Percentiles rank a stretch among this genome's conserved stretches.
phyloP scores from a whole-genome alignment of 2,797 vertebrate genomes.

The Rhincodon typus region DNA sequence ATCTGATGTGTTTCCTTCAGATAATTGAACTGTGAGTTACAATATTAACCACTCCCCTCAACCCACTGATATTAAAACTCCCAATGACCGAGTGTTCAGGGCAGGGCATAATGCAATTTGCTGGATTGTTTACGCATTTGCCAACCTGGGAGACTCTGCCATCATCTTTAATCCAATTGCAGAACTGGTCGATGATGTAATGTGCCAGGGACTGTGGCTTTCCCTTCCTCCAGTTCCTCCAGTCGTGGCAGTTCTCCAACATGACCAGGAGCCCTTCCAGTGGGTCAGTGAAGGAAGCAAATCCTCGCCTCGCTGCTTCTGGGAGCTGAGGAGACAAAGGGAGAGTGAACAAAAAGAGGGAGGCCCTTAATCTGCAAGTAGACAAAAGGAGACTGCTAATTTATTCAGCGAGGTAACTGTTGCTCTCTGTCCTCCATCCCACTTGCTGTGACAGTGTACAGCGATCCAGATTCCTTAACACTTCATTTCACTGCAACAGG shows the following conservation, averaged over 20 bases:
- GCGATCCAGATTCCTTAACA: constrained; percentile 52
- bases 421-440: constrained; percentile 47
- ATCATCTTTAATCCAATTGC: constrained; percentile 48
- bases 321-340: constrained; percentile 50
- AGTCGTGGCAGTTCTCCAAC: constrained; percentile 43
- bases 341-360: constrained; percentile 38
- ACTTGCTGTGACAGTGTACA: constrained; percentile 51
- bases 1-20: not conserved
- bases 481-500: constrained; percentile 47
- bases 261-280: constrained; percentile 48
- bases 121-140: not conserved
- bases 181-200: constrained; percentile 45
- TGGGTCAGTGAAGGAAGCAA: constrained; percentile 48
- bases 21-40: not conserved
- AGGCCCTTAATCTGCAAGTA: constrained; percentile 32
- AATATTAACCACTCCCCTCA: not conserved
- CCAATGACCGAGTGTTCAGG: not conserved
- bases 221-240: constrained; percentile 37
- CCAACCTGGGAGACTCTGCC: constrained; percentile 48
- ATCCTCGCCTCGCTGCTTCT: constrained; percentile 49
- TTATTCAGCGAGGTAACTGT: constrained; percentile 55
- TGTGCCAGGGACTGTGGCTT: constrained; percentile 46
- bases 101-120: not conserved
- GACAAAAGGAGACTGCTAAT: constrained; percentile 47
- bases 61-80: not conserved